phyloP scores from a whole-genome alignment of 92 coral and sea anemone species.

The Epizoanthus ramosus region DNA sequence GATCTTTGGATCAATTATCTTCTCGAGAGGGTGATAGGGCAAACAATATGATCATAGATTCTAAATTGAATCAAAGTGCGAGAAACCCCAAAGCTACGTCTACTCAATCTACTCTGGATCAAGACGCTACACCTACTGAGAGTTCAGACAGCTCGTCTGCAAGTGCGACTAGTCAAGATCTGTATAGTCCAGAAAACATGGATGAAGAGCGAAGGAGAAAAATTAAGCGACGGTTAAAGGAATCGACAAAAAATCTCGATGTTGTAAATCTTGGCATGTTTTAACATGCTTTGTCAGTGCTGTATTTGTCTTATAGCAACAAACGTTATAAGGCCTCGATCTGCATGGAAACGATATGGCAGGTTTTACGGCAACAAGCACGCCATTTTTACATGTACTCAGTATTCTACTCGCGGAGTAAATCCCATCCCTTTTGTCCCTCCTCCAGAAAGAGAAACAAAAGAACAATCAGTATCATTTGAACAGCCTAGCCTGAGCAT shows the following conservation, averaged over 20 bases:
- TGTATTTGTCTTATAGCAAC: not conserved
- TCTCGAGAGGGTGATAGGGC: not conserved
- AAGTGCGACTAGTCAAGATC: constrained; percentile 21
- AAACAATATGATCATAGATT: not conserved
- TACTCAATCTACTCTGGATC: constrained; percentile 7
- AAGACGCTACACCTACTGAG: constrained; percentile 47
- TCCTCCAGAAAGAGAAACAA: too few relatives aligned
- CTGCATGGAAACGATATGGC: too few relatives aligned
- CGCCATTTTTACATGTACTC: too few relatives aligned
- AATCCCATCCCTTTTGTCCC: too few relatives aligned
- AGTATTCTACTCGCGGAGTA: too few relatives aligned
- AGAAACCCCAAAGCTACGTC: not conserved
- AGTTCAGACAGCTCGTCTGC: constrained; percentile 56
- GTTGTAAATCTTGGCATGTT: constrained; percentile 83
- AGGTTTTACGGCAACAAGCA: too few relatives aligned
- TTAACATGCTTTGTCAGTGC: constrained; percentile 11
- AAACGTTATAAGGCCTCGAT: not conserved
- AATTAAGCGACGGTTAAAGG: constrained; percentile 67
- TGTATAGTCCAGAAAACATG: constrained; percentile 7
- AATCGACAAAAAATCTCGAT: constrained; percentile 70
- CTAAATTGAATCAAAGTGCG: constrained; percentile 9
- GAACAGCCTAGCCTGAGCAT: too few relatives aligned
- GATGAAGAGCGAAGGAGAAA: constrained; percentile 66
- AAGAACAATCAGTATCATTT: too few relatives aligned
- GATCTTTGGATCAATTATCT: not conserved